These are phyloP conservation scores for Lottia gigantea DNA, from an alignment of 2,888 invertebrate species.

Conservation along the genomic window DNA sequence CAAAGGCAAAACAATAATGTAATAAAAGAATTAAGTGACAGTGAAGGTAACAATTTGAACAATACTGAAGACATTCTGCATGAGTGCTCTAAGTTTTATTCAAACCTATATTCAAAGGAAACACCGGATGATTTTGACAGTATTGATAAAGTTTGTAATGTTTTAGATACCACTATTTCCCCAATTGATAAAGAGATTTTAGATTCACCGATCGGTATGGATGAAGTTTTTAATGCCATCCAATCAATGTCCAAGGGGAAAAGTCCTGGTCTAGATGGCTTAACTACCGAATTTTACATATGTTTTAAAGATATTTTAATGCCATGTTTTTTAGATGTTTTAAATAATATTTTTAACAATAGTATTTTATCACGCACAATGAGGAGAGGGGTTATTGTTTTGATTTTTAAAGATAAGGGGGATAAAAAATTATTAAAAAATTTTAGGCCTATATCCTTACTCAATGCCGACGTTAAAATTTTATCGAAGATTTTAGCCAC, in stretches of 20 bases:
- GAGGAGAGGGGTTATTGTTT: constrained; percentile 22
- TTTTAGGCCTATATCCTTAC: constrained; percentile 38
- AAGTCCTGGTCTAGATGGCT: no score
- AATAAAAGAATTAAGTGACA: neutral
- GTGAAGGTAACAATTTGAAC: neutral
- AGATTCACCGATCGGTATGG: constrained; percentile 10
- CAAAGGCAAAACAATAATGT: neutral
- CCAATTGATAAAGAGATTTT: neutral
- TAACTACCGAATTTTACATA: constrained; percentile 11
- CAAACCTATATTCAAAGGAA: neutral
- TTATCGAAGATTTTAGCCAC: constrained; percentile 35
- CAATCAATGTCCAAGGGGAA: constrained; percentile 27
- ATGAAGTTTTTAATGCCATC: constrained; percentile 17
- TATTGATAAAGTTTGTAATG: neutral
- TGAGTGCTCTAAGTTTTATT: neutral
- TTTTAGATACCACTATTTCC: neutral
- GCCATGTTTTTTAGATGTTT: constrained; percentile 20
- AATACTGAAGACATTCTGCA: neutral
- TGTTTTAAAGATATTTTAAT: constrained; percentile 1
- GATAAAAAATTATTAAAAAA: constrained; percentile 31
- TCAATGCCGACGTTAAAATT: constrained; percentile 40
- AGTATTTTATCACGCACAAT: constrained; percentile 24
- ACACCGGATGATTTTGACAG: constrained; percentile 1
- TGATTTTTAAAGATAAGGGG: constrained; percentile 36
- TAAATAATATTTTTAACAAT: constrained; percentile 23